phyloP scores from a whole-genome alignment of 2,888 invertebrate species.

The Sturmia bella region DNA sequence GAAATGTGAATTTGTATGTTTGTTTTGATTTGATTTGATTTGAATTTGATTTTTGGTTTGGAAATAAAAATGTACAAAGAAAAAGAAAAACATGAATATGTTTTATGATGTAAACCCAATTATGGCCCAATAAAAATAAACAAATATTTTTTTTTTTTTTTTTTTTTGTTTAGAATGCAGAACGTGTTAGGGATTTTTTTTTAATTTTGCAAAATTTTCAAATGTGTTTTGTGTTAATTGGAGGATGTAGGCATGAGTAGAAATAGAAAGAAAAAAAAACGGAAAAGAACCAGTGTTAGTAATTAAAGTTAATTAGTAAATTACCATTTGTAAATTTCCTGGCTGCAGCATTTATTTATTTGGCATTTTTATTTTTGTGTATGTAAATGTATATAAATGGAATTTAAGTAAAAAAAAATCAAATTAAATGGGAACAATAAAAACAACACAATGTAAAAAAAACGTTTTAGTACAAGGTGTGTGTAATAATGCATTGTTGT shows the following conservation, averaged over 20 bases:
- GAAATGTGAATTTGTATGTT: conserved; percentile 68
- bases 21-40: conserved; percentile 65
- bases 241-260: conserved; percentile 66
- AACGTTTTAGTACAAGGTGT: conserved; percentile 19
- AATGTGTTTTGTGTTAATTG: conserved; percentile 40
- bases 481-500: conserved; percentile 13
- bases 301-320: conserved; percentile 76
- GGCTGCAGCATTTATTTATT: conserved; percentile 75
- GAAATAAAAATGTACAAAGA: conserved; percentile 72
- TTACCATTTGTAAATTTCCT: conserved; percentile 81
- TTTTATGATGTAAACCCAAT: conserved; percentile 72
- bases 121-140: conserved; percentile 70
- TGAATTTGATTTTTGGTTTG: conserved; percentile 60
- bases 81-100: conserved; percentile 74
- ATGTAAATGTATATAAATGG: conserved; percentile 49
- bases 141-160: too few relatives aligned
- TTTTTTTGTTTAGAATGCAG: conserved; percentile 51
- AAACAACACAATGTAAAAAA: conserved; percentile 49
- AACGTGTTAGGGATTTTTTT: conserved; percentile 28
- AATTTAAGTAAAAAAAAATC: conserved; percentile 53
- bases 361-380: conserved; percentile 55
- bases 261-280: conserved; percentile 73
- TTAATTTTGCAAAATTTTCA: conserved; percentile 36
- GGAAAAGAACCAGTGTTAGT: conserved; percentile 76
- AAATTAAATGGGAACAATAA: conserved; percentile 10